These are phyloP conservation scores for Drosophila teissieri DNA, from an alignment of 1,140 invertebrate species.

Conservation along the genomic window DNA sequence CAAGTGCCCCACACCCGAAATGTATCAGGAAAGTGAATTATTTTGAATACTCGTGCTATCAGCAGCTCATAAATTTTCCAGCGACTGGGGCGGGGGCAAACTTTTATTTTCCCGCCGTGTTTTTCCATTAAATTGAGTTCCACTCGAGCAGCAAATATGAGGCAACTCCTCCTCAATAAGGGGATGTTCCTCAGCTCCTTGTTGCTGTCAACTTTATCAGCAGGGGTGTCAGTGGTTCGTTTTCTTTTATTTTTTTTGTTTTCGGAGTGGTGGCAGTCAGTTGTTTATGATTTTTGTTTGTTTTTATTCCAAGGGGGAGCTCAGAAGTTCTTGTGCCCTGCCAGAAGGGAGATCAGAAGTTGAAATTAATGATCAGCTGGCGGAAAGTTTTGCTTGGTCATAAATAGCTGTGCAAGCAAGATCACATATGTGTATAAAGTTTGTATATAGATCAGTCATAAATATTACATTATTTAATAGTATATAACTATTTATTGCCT, in stretches of 20 bases:
- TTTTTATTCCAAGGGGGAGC: slow-evolving; percentile 13
- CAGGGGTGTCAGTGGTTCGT: slow-evolving; percentile 34
- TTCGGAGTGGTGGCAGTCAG: slow-evolving; percentile 19
- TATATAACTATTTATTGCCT: neutral
- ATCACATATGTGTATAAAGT: too few relatives aligned
- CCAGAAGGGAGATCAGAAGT: slow-evolving; percentile 1
- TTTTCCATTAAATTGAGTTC: slow-evolving; percentile 83
- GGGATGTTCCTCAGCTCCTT: slow-evolving; percentile 26
- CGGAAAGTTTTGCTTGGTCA: neutral
- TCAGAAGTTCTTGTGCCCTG: slow-evolving; percentile 27
- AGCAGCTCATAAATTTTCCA: slow-evolving; percentile 77
- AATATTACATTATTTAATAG: neutral
- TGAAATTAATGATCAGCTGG: slow-evolving; percentile 18
- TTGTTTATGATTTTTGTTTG: slow-evolving; percentile 78
- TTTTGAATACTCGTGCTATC: slow-evolving; percentile 74
- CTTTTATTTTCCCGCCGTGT: slow-evolving; percentile 73
- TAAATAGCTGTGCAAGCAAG: too few relatives aligned
- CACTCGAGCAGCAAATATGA: slow-evolving; percentile 77
- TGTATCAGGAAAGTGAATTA: slow-evolving; percentile 59
- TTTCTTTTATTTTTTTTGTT: neutral
- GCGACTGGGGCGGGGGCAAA: slow-evolving; percentile 24
- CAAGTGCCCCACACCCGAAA: slow-evolving; percentile 23
- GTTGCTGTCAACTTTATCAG: slow-evolving; percentile 66
- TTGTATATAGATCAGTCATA: neutral
- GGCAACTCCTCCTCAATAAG: slow-evolving; percentile 22